These are phyloP conservation scores for Mylabris phalerata DNA, from an alignment of 1,140 invertebrate species.

Conservation along the genomic window DNA sequence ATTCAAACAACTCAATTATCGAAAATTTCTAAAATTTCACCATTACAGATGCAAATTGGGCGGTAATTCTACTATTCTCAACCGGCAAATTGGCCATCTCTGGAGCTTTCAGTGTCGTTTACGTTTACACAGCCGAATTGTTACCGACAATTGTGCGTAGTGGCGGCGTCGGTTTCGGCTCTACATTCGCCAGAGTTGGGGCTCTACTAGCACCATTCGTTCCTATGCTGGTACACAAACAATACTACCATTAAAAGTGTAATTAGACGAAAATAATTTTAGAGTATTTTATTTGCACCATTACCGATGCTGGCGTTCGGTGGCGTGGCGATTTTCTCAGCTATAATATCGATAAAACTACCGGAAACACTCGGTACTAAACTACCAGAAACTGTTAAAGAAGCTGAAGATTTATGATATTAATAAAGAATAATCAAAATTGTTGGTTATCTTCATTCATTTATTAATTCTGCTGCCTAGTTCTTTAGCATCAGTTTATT, in stretches of 20 bases:
- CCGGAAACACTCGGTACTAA: conserved; percentile 55
- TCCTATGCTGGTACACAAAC: conserved; percentile 46
- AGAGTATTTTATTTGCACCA: conserved; percentile 46
- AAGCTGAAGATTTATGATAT: conserved; percentile 28
- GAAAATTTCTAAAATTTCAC: too few relatives aligned
- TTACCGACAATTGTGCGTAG: conserved; percentile 54
- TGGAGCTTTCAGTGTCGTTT: conserved; percentile 53
- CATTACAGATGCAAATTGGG: conserved; percentile 40
- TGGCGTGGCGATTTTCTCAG: conserved; percentile 45
- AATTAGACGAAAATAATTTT: conserved; percentile 18
- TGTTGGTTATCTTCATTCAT: conserved; percentile 2
- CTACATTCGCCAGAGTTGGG: conserved; percentile 53
- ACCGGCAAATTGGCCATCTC: conserved; percentile 59
- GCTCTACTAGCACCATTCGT: conserved; percentile 57
- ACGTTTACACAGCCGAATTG: conserved; percentile 57
- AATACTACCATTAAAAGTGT: neutral
- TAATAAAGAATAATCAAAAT: too few relatives aligned
- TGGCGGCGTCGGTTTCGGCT: conserved; percentile 52
- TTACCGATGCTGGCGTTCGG: conserved; percentile 54
- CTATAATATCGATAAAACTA: conserved; percentile 44
- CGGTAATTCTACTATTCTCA: conserved; percentile 50
- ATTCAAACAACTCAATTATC: too few relatives aligned
- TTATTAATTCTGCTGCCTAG: conserved; percentile 19
- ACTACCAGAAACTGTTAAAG: conserved; percentile 50
- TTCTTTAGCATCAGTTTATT: conserved; percentile 15